Conservation (phyloP, 2,113 vertebrate genomes). For the Prinia subflava region DNA sequence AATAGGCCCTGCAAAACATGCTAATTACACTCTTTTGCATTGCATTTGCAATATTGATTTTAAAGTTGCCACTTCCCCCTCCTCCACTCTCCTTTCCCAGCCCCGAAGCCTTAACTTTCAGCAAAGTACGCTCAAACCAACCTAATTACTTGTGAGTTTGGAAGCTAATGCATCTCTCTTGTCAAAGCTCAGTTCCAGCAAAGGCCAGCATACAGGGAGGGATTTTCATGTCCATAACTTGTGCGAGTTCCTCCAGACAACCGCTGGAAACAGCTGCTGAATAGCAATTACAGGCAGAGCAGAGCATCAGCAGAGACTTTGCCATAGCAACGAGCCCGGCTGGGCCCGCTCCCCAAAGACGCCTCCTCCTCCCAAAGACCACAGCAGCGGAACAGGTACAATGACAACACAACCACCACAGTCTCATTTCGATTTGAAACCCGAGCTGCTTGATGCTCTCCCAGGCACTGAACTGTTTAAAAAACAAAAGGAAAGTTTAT, state of each 20-base stretch:
- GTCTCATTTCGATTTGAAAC: constrained; percentile 19
- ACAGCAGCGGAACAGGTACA: constrained; percentile 43
- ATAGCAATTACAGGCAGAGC: constrained; percentile 61
- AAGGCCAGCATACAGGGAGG: background rate
- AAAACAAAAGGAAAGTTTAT: constrained; percentile 48
- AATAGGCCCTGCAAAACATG: constrained; percentile 65
- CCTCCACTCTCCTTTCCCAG: background rate
- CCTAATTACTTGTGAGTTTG: constrained; percentile 26
- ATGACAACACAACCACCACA: constrained; percentile 20
- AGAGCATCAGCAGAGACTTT: constrained; percentile 50
- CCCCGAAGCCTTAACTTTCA: constrained; percentile 25
- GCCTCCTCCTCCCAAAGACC: constrained; percentile 42
- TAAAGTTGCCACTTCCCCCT: constrained; percentile 25
- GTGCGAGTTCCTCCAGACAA: constrained; percentile 27
- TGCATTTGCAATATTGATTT: constrained; percentile 65
- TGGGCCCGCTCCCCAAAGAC: constrained; percentile 60
- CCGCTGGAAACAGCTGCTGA: constrained; percentile 61
- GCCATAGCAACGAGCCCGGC: constrained; percentile 59
- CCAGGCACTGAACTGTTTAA: constrained; percentile 23
- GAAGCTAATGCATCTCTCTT: constrained; percentile 11
- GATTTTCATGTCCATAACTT: background rate
- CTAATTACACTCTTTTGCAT: constrained; percentile 66
- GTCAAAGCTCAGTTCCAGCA: background rate
- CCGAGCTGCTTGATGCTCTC: background rate
- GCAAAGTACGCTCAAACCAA: constrained; percentile 2